Base-by-base conservation (phyloP, 2,888 invertebrate species). In the Acleris emargana region DNA sequence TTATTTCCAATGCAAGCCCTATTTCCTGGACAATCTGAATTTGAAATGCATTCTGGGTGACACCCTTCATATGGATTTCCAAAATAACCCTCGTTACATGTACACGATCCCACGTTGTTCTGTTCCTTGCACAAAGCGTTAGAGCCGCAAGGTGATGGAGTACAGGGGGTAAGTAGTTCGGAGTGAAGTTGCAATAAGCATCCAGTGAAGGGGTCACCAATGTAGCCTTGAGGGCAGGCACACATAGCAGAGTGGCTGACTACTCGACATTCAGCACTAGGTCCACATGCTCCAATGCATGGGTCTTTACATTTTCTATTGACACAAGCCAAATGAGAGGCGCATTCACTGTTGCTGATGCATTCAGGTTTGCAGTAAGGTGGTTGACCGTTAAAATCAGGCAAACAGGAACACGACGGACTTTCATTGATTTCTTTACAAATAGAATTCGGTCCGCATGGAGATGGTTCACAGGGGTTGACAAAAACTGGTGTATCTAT, bases 321-420 rank as follows among this genome's bases (percentile, higher is more conserved):
- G 5, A 95, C 91, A 79, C 97, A 97, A 63, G 96, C 96, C 72
- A 96, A 88, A 71, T 94, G 93, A 72, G 93, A 93, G 3, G 94
- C 81, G 77, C 97, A 97, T 86, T 97, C 97, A 61, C 94, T 94
- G 77, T 96, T 96, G 72, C 95, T 95, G 47, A 95, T 92, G 84
- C 97, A 97, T 88, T 97, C 97, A 1, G 96, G 96, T 71, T 95
- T 93, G 76, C 97, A 97, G 74, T 95, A 95, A 1, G 96, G 96
- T 52, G 97, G 96, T 62, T 94, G 91, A 58, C 96, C 96, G 66
- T 93, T 93, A 74, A 94, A 96, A 75, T 94, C 94, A 49, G 94
- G 93, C 68, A 95, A 85, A 76, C 97, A 97, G 25, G 95, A 95
- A 77, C 97, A 97, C 0, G 96, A 95, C 1, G 96, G 96, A 43